Percentiles rank a stretch among this genome's conserved stretches.
These are phyloP conservation scores for Caenorhabditis panamensis DNA, from an alignment of 2,888 invertebrate genomes.

Conservation along the genomic window DNA sequence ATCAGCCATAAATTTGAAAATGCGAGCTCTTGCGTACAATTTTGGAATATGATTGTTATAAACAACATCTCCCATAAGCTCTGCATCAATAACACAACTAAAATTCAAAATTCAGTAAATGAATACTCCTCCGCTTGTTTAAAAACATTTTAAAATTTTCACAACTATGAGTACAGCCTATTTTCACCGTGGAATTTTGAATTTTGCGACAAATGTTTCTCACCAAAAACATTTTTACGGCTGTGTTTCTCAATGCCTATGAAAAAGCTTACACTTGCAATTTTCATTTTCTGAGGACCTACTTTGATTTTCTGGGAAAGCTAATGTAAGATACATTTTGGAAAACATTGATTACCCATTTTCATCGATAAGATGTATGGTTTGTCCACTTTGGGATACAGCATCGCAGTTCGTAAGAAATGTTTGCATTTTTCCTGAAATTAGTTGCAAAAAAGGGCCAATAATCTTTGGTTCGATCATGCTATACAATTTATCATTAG, in stretches of 20 bases:
- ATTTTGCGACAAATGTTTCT: not conserved
- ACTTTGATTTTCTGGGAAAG: too few relatives aligned
- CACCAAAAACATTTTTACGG: too few relatives aligned
- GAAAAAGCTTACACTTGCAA: too few relatives aligned
- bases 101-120: not conserved
- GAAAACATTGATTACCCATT: slow-evolving; percentile 62
- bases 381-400: slow-evolving; percentile 67
- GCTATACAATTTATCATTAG: too few relatives aligned
- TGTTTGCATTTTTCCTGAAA: slow-evolving; percentile 57
- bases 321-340: too few relatives aligned
- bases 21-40: slow-evolving; percentile 67
- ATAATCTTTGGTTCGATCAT: too few relatives aligned
- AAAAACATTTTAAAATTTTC: too few relatives aligned
- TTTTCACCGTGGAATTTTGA: not conserved
- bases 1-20: slow-evolving; percentile 69
- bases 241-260: too few relatives aligned
- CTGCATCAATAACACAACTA: slow-evolving; percentile 71
- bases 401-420: slow-evolving; percentile 70
- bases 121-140: too few relatives aligned
- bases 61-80: slow-evolving; percentile 71
- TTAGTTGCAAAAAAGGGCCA: too few relatives aligned
- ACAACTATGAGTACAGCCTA: not conserved
- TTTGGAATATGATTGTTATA: slow-evolving; percentile 67
- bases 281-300: too few relatives aligned
- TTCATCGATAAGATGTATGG: slow-evolving; percentile 72